These are phyloP conservation scores for Leuctra nigra DNA, from an alignment of 2,888 invertebrate genomes.

Conservation along the genomic window DNA sequence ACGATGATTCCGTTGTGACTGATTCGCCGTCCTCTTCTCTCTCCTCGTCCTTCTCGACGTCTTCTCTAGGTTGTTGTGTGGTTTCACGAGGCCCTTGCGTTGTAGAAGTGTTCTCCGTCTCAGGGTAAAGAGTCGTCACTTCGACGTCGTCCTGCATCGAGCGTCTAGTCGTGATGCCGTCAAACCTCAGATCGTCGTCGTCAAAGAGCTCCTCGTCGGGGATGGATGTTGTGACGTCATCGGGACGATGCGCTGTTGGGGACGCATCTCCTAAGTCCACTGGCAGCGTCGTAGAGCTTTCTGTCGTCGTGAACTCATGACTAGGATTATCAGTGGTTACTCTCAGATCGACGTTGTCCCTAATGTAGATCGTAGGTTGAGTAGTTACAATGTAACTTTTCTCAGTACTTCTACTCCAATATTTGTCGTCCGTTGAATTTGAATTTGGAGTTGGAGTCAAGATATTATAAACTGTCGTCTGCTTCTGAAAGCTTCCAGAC, in stretches of 20 bases:
- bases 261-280: neutral
- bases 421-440: conserved; percentile 18
- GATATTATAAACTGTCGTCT: conserved; percentile 8
- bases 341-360: neutral
- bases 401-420: neutral
- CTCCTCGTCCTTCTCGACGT: neutral
- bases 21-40: conserved; percentile 7
- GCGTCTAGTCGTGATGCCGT: neutral
- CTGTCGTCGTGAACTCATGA: neutral
- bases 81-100: neutral
- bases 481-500: neutral
- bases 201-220: neutral
- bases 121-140: neutral
- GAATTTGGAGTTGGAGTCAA: neutral
- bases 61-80: neutral
- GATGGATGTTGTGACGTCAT: neutral
- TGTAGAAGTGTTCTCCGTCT: neutral
- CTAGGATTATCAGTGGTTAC: neutral
- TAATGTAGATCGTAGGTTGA: neutral
- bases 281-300: conserved; percentile 13
- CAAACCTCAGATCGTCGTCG: neutral
- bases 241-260: neutral
- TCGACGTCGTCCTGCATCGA: neutral
- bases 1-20: neutral
- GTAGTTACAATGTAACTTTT: no score